phyloP scores from a whole-genome alignment of 2,888 invertebrate species.

The Plusia festucae region DNA sequence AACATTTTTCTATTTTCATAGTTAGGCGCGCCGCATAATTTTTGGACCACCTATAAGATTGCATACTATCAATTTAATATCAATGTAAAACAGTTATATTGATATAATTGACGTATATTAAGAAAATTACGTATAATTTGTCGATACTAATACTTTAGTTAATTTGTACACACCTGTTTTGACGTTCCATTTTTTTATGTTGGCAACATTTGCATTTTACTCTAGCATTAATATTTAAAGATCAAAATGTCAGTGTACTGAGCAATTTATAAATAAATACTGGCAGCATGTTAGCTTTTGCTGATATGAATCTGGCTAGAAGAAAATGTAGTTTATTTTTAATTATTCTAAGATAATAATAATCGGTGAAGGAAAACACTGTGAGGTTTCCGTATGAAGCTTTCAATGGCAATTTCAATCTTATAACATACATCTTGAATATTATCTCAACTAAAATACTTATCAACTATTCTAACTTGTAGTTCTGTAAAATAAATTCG shows the following conservation, averaged over 20 bases:
- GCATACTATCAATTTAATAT: conserved; percentile 21
- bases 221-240: not conserved
- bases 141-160: conserved; percentile 3
- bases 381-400: too few species aligned
- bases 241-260: not conserved
- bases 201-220: not conserved
- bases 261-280: not conserved
- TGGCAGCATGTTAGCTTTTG: not conserved
- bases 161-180: not conserved
- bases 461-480: too few species aligned
- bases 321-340: not conserved
- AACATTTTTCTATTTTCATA: not conserved
- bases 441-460: too few species aligned
- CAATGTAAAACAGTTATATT: conserved; percentile 26
- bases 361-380: too few species aligned
- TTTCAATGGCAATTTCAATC: too few species aligned
- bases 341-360: too few species aligned
- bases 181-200: not conserved
- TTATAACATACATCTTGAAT: too few species aligned
- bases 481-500: not conserved
- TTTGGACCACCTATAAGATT: conserved; percentile 32
- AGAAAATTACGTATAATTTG: conserved; percentile 35
- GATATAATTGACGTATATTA: conserved; percentile 33
- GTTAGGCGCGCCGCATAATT: not conserved
- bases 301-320: not conserved